Evolutionary conservation across 2,888 invertebrate species (phyloP).

Genomic region (Tetragnatha montana): DNA sequence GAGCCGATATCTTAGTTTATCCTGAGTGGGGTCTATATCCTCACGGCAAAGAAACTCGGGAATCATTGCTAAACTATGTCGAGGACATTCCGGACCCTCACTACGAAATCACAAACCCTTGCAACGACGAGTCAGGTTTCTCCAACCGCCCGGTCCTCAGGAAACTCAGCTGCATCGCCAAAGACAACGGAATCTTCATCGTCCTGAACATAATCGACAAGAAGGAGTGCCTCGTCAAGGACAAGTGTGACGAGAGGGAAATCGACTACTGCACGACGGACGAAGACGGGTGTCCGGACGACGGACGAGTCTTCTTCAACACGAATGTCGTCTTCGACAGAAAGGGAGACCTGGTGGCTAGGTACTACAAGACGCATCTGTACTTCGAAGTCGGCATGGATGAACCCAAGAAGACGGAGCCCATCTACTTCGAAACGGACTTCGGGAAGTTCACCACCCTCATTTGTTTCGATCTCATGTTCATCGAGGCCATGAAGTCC

Average conservation of each 20-base stretch:
- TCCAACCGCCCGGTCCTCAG: slow-evolving; percentile 68
- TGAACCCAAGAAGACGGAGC: slow-evolving; percentile 77
- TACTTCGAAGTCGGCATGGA: slow-evolving; percentile 78
- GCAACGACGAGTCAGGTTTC: slow-evolving; percentile 4
- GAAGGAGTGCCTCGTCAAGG: slow-evolving; percentile 78
- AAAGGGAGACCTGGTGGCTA: slow-evolving; percentile 82
- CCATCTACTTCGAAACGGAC: slow-evolving; percentile 83
- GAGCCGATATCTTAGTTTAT: slow-evolving; percentile 85
- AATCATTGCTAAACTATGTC: not conserved
- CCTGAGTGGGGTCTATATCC: slow-evolving; percentile 80
- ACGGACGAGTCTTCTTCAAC: slow-evolving; percentile 79
- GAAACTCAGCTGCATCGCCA: slow-evolving; percentile 80
- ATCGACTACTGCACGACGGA: not conserved
- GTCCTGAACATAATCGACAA: slow-evolving; percentile 84
- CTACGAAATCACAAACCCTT: slow-evolving; percentile 24
- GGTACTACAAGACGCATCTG: slow-evolving; percentile 79
- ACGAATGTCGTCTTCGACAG: slow-evolving; percentile 87
- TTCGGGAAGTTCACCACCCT: slow-evolving; percentile 87
- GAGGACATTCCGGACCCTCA: slow-evolving; percentile 35
- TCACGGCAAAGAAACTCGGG: not conserved
- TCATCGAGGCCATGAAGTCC: slow-evolving; percentile 82
- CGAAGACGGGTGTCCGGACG: slow-evolving; percentile 5
- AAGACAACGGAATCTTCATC: slow-evolving; percentile 80
- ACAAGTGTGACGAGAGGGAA: slow-evolving; percentile 72
- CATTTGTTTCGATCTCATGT: slow-evolving; percentile 89